Base-by-base conservation (phyloP, 2,113 vertebrate genomes). In the Hepsetus odoe region DNA sequence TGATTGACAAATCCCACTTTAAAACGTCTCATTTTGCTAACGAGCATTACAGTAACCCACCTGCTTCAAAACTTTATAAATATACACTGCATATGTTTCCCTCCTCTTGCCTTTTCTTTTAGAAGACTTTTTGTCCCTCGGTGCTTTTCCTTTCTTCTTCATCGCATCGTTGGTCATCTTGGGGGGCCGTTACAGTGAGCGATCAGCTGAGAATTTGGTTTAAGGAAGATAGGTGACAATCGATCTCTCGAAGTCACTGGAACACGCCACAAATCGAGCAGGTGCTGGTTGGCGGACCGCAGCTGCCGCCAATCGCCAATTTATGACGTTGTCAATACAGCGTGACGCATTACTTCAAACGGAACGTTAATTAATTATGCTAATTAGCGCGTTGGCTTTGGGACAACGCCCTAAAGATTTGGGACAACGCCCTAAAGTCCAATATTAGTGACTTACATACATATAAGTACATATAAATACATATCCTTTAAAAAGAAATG, bases 11-110 rank as follows among this genome's bases (percentile, higher is more conserved):
- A 14, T 4, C n/a, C n/a, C n/a, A 2, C 13, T 2, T 44, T 11
- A 4, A 4, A 2, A 42, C 2, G 7, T 6, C 3, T 42, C 9
- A 14, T 16, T 44, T n/a, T 14, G 1, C 42, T 44, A 7, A 44
- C 16, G 18, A 22, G n/a, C 24, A 4, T 24, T 55, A 55, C 51
- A 55, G 18, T 13, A 11, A 24, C 87, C 32, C 74, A 92, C 92
- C 91, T 93, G 92, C 69, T 93, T 93, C 62, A 94, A 76, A 59
- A 92, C 92, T 86, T 93, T 93, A 71, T 94, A 93, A 82, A 94
- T 94, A 78, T 93, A 93, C 87, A 93, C 91, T 1, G 91, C 89
- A 74, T 93, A 94, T 0, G 91, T 93, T 79, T 93, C 91, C 61
- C 90, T 87, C 38, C 92, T 86, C 77, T 92, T 93, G 3, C 73